phyloP scores from a whole-genome alignment of 2,888 invertebrate genomes.

The Horisme vitalbata region DNA sequence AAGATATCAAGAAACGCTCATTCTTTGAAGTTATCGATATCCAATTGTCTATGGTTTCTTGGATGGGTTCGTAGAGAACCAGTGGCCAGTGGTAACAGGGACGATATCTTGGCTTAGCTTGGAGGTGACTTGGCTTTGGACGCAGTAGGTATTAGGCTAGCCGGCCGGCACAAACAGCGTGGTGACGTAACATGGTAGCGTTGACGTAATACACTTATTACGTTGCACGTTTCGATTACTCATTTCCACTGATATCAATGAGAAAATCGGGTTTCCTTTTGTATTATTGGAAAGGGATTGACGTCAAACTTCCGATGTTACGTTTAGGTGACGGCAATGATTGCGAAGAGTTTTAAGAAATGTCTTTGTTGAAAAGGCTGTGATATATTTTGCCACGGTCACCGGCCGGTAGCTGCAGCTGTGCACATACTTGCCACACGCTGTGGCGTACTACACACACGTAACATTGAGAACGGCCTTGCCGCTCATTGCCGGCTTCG shows the following conservation, averaged over 20 bases:
- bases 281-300: constrained; percentile 5
- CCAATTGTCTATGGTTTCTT: constrained; percentile 19
- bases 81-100: constrained; percentile 39
- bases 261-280: constrained; percentile 3
- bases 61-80: constrained; percentile 45
- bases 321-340: neutral
- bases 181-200: constrained; percentile 28
- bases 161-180: constrained; percentile 31
- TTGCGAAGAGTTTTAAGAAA: constrained; percentile 6
- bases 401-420: constrained; percentile 48
- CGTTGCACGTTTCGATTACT: constrained; percentile 30
- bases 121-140: constrained; percentile 57
- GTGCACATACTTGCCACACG: constrained; percentile 47
- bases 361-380: constrained; percentile 37
- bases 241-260: constrained; percentile 33
- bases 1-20: constrained; percentile 10
- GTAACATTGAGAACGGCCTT: constrained; percentile 75
- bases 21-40: constrained; percentile 22
- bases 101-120: constrained; percentile 32
- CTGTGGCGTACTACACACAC: constrained; percentile 42
- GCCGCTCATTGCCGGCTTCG: constrained; percentile 58
- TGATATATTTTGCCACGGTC: constrained; percentile 45
- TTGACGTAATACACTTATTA: constrained; percentile 29
- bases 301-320: constrained; percentile 11
- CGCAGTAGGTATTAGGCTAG: constrained; percentile 41